Conservation (phyloP, 64 coral and sea anemone genomes). For the Astreopora myriophthalma region DNA sequence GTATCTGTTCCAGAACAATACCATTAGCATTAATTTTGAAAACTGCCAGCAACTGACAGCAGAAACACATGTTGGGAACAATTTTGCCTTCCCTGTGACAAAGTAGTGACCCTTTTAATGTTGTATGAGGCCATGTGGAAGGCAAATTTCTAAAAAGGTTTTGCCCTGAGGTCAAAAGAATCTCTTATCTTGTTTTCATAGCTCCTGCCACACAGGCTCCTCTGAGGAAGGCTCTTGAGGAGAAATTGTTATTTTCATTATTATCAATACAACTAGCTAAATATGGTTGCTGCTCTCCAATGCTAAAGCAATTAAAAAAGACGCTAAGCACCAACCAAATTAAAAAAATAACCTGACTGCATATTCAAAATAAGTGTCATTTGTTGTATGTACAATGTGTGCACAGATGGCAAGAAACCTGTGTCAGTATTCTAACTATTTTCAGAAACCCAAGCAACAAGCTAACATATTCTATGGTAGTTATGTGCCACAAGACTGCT, state of each 20-base stretch:
- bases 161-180: no score
- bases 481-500: not conserved
- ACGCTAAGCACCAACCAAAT: not conserved
- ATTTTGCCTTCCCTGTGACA: no score
- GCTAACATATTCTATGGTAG: not conserved
- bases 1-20: not conserved
- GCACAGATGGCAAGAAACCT: no score
- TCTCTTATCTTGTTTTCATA: not conserved
- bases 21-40: not conserved
- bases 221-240: no score
- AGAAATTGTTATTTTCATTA: no score
- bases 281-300: not conserved
- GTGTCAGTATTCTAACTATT: no score
- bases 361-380: constrained; percentile 13
- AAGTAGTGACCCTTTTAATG: no score
- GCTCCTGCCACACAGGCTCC: not conserved
- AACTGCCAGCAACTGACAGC: not conserved
- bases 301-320: not conserved
- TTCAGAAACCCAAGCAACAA: no score
- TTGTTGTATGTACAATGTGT: not conserved
- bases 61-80: not conserved
- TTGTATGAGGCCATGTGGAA: no score
- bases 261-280: not conserved
- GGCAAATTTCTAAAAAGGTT: not conserved
- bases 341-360: not conserved